A percentile compares a stretch with the other conserved stretches of the same genome.
Evolutionary conservation across 92 coral and sea anemone genomes (phyloP).

Genomic region (Parazoanthus darwini): DNA sequence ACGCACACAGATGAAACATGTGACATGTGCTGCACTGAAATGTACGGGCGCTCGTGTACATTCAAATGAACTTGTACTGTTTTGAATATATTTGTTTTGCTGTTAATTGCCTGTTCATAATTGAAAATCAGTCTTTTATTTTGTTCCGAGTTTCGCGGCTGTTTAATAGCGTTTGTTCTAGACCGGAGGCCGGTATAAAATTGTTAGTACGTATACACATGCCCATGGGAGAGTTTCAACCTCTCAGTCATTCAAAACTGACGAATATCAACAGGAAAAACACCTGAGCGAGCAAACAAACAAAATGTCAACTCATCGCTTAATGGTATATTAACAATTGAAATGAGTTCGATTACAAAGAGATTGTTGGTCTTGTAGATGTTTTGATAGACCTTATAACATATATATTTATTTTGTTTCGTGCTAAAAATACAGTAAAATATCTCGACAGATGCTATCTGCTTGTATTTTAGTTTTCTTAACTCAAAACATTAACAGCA

Average conservation of each 20-base stretch:
- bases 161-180: not conserved
- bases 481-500: not conserved
- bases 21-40: not conserved
- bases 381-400: not conserved
- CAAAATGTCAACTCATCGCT: too few relatives aligned
- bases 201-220: not conserved
- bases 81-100: not conserved
- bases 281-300: not conserved
- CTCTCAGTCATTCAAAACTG: not conserved
- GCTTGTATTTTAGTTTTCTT: not conserved
- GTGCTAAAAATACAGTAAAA: not conserved
- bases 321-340: too few relatives aligned
- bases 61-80: not conserved
- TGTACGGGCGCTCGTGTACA: not conserved
- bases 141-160: not conserved
- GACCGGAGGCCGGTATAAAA: not conserved
- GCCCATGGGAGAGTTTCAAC: not conserved
- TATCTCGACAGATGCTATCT: not conserved
- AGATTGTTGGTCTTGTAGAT: not conserved
- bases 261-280: not conserved
- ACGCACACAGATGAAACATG: not conserved
- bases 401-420: not conserved
- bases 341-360: not conserved
- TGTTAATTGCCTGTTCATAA: too few relatives aligned
- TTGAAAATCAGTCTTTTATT: not conserved